Percentiles rank a stretch among this genome's conserved stretches.
These are phyloP conservation scores for Temnothorax nylanderi DNA, from an alignment of 1,140 invertebrate species.

Conservation along the genomic window DNA sequence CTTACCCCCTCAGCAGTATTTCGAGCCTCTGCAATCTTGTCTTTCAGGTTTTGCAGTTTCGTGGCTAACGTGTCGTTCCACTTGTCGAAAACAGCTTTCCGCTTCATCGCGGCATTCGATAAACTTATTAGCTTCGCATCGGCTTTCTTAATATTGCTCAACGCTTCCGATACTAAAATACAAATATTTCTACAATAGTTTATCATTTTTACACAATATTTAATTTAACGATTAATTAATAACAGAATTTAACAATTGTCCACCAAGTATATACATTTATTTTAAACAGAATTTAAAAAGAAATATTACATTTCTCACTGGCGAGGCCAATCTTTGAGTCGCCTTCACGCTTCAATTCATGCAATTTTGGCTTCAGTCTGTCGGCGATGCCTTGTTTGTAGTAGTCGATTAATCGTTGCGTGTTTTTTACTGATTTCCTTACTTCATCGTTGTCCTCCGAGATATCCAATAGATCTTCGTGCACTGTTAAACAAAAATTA, in stretches of 20 bases:
- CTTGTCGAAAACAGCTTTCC: slow-evolving; percentile 87
- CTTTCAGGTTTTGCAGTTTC: slow-evolving; percentile 89
- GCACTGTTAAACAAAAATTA: slow-evolving; percentile 69
- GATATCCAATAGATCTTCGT: slow-evolving; percentile 72
- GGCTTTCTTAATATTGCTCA: slow-evolving; percentile 86
- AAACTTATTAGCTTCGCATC: slow-evolving; percentile 86
- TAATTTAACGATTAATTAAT: not conserved
- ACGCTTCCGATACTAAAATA: slow-evolving; percentile 86
- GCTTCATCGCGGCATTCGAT: slow-evolving; percentile 84
- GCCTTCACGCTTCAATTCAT: slow-evolving; percentile 86
- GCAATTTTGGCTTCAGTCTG: slow-evolving; percentile 84
- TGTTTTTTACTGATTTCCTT: slow-evolving; percentile 78
- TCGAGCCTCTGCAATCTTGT: slow-evolving; percentile 91
- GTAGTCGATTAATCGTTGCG: slow-evolving; percentile 83
- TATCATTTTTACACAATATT: not conserved
- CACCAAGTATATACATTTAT: not conserved
- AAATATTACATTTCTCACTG: slow-evolving; percentile 80
- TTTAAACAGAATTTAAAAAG: not conserved
- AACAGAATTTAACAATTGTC: not conserved
- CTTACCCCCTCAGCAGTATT: slow-evolving; percentile 93
- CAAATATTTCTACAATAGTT: not conserved
- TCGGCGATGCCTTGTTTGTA: slow-evolving; percentile 80
- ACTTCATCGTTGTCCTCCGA: slow-evolving; percentile 72
- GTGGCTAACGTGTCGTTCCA: slow-evolving; percentile 88
- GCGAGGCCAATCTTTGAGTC: slow-evolving; percentile 86